phyloP scores from a whole-genome alignment of 2,888 invertebrate species.

The Tanytarsus gracilentus region DNA sequence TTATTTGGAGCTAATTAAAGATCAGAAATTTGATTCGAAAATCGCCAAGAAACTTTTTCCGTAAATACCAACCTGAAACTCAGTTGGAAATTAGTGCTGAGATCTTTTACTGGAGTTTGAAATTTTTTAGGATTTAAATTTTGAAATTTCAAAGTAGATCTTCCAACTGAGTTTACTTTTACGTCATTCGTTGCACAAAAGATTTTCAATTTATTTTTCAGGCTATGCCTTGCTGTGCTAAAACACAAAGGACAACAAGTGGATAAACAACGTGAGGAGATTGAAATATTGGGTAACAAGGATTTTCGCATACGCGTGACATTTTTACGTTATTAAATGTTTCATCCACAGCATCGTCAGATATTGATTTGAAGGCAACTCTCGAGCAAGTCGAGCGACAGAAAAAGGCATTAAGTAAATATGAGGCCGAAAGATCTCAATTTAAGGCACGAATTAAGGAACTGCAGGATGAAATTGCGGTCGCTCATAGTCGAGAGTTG shows the following conservation, averaged over 20 bases:
- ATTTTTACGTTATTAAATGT: neutral
- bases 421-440: conserved; percentile 38
- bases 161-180: too few species aligned
- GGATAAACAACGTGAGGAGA: conserved; percentile 24
- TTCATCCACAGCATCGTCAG: conserved; percentile 31
- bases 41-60: conserved; percentile 39
- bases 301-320: conserved; percentile 32
- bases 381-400: conserved; percentile 40
- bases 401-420: conserved; percentile 37
- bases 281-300: conserved; percentile 24
- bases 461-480: conserved; percentile 38
- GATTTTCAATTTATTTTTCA: neutral
- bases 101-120: too few species aligned
- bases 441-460: conserved; percentile 37
- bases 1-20: conserved; percentile 36
- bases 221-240: conserved; percentile 8
- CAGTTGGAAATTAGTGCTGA: too few species aligned
- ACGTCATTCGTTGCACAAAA: too few species aligned
- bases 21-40: conserved; percentile 39
- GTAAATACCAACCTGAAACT: conserved; percentile 38
- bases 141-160: conserved; percentile 39
- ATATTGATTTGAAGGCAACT: conserved; percentile 34
- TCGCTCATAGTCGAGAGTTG: conserved; percentile 36
- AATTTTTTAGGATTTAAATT: too few species aligned
- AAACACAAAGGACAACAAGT: conserved; percentile 20